Percentiles rank a stretch among this genome's conserved stretches.
Conservation (phyloP, 2,797 vertebrate genomes). For the Enteromius anoplus region DNA sequence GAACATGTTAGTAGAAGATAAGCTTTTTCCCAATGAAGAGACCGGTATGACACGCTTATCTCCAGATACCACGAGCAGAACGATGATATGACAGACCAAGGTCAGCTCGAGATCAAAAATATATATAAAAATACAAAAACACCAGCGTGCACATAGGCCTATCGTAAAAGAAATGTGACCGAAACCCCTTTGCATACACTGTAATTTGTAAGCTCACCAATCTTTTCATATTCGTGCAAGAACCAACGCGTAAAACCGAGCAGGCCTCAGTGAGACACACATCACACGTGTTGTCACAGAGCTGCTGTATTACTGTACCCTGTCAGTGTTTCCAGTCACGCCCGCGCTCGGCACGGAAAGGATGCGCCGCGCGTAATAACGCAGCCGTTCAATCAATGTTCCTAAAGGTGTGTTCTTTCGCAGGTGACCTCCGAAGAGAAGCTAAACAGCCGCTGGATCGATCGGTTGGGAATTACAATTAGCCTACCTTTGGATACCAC, state of each 20-base stretch:
- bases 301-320: slow-evolving; percentile 35
- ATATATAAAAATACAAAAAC: background rate
- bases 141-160: background rate
- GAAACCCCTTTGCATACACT: background rate
- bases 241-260: background rate
- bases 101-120: slow-evolving; percentile 30
- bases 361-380: slow-evolving; percentile 61
- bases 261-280: slow-evolving; percentile 16
- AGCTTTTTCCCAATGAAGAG: slow-evolving; percentile 50
- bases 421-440: slow-evolving; percentile 35
- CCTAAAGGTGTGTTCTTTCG: slow-evolving; percentile 26
- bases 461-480: slow-evolving; percentile 13
- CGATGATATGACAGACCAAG: slow-evolving; percentile 55
- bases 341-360: slow-evolving; percentile 48
- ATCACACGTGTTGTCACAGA: slow-evolving; percentile 25
- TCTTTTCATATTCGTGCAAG: background rate
- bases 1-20: slow-evolving; percentile 60
- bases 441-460: slow-evolving; percentile 1
- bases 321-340: slow-evolving; percentile 44
- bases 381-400: background rate
- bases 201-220: background rate
- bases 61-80: slow-evolving; percentile 52
- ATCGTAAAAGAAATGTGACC: background rate
- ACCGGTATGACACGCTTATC: slow-evolving; percentile 51
- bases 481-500: slow-evolving; percentile 9